These are phyloP conservation scores for Endotricha flammealis DNA, from an alignment of 2,888 invertebrate species.

Conservation along the genomic window DNA sequence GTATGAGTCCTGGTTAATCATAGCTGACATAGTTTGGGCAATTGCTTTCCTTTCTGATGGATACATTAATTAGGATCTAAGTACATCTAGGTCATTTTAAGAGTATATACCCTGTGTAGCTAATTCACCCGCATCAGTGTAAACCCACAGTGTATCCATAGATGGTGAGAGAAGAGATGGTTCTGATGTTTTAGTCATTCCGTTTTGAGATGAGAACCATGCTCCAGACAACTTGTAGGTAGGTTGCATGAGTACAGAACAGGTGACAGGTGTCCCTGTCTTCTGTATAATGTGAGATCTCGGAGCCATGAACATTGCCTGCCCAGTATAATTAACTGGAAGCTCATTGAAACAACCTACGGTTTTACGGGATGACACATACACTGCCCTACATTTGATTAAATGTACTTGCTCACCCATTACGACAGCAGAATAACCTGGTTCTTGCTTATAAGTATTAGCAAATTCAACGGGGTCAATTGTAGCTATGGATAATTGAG, in stretches of 20 bases:
- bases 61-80: conserved; percentile 8
- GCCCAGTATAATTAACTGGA: too few relatives aligned
- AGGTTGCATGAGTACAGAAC: conserved; percentile 15
- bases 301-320: too few relatives aligned
- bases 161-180: neutral
- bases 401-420: too few relatives aligned
- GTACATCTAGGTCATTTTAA: neutral
- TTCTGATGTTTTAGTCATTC: neutral
- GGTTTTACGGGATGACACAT: too few relatives aligned
- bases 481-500: too few relatives aligned
- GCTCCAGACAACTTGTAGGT: conserved; percentile 14
- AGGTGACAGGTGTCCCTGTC: too few relatives aligned
- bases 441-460: too few relatives aligned
- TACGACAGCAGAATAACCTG: too few relatives aligned
- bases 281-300: too few relatives aligned
- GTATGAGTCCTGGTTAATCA: conserved; percentile 8
- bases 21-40: conserved; percentile 7
- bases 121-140: conserved; percentile 1
- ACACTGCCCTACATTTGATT: too few relatives aligned
- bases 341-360: too few relatives aligned
- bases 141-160: neutral
- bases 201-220: conserved; percentile 3
- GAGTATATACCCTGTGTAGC: conserved; percentile 9
- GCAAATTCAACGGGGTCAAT: too few relatives aligned
- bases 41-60: conserved; percentile 10